Evolutionary conservation across 1,140 invertebrate species (phyloP).

Genomic region (Druon quercuslanigerum): DNA sequence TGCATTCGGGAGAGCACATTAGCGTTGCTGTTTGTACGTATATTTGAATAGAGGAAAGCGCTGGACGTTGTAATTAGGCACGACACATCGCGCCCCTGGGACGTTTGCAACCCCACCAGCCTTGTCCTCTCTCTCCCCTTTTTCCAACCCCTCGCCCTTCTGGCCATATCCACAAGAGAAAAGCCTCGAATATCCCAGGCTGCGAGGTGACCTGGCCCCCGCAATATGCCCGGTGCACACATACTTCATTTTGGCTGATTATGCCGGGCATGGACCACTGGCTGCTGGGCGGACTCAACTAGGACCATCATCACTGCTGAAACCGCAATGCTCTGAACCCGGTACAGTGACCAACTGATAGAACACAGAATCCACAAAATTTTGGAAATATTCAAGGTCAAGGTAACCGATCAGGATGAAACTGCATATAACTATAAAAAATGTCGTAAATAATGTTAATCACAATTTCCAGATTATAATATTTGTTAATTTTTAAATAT

Average conservation of each 20-base stretch:
- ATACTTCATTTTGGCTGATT: conserved; percentile 57
- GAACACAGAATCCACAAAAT: not conserved
- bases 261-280: conserved; percentile 49
- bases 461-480: too few relatives aligned
- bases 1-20: conserved; percentile 60
- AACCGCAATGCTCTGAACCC: not conserved
- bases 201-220: conserved; percentile 40
- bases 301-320: conserved; percentile 10
- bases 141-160: not conserved
- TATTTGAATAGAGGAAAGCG: conserved; percentile 68
- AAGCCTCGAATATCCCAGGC: conserved; percentile 37
- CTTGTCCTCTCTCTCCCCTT: not conserved
- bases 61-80: conserved; percentile 73
- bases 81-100: conserved; percentile 72
- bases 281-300: conserved; percentile 12
- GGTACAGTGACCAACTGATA: not conserved
- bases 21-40: conserved; percentile 66
- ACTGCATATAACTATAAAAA: too few relatives aligned
- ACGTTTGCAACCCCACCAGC: conserved; percentile 42
- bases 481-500: too few relatives aligned
- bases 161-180: conserved; percentile 15
- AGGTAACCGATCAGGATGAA: too few relatives aligned
- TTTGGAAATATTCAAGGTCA: too few relatives aligned
- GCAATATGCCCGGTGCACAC: conserved; percentile 53
- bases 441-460: too few relatives aligned